Evolutionary conservation across 2,888 invertebrate species (phyloP).

Genomic region (Agrenia bidenticulata): DNA sequence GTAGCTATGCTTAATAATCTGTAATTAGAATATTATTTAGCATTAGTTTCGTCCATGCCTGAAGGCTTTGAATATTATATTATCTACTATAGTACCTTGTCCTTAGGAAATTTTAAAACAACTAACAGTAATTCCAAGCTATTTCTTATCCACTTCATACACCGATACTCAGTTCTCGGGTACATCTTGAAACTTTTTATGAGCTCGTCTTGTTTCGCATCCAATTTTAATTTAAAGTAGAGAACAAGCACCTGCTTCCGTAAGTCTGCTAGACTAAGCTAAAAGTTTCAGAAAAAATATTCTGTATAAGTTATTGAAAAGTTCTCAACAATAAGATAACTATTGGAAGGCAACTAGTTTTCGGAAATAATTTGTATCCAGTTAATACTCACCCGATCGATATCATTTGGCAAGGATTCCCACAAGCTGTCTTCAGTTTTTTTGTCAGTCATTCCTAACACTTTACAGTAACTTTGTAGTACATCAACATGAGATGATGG

Average conservation of each 20-base stretch:
- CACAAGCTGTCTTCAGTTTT: slow-evolving; percentile 13
- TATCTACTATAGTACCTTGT: slow-evolving; percentile 21
- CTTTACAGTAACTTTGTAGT: slow-evolving; percentile 52
- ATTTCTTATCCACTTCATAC: slow-evolving; percentile 60
- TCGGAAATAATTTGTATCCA: no score
- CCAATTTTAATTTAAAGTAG: slow-evolving; percentile 58
- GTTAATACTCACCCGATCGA: not conserved
- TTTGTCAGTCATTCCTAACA: slow-evolving; percentile 16
- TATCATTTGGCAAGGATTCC: slow-evolving; percentile 18
- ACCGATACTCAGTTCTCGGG: slow-evolving; percentile 57
- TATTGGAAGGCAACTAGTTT: no score
- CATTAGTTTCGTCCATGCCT: not conserved
- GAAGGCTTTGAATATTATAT: slow-evolving; percentile 7
- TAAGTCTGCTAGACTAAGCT: slow-evolving; percentile 26
- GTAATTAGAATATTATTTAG: slow-evolving; percentile 25
- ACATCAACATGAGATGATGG: slow-evolving; percentile 57
- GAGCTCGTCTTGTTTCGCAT: slow-evolving; percentile 56
- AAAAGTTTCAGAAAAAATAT: not conserved
- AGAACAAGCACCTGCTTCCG: slow-evolving; percentile 29
- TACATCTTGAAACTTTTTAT: slow-evolving; percentile 56
- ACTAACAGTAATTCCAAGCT: not conserved
- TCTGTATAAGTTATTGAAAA: no score
- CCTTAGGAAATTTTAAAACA: slow-evolving; percentile 27
- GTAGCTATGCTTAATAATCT: slow-evolving; percentile 64
- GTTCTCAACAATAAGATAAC: no score